Conservation (phyloP, 2,113 vertebrate genomes). For the Dasyornis broadbenti region DNA sequence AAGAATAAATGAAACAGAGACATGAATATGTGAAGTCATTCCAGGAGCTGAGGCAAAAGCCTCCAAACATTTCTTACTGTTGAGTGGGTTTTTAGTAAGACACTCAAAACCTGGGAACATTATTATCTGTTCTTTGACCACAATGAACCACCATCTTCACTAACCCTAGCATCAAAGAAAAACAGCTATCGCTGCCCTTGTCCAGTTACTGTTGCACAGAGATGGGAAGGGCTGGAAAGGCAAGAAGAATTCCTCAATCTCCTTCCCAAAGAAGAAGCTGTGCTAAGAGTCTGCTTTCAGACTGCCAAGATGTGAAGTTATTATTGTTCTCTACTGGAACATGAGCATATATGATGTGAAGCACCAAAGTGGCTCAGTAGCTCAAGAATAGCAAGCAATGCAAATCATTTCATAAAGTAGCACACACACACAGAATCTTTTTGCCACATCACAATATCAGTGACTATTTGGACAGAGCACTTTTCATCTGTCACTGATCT, state of each 20-base stretch:
- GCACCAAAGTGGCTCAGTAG: neutral
- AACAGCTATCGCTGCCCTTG: neutral
- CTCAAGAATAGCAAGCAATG: neutral
- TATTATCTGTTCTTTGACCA: neutral
- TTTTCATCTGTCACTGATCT: neutral
- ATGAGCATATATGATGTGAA: neutral
- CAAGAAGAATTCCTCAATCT: neutral
- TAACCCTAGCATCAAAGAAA: neutral
- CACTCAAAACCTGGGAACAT: neutral
- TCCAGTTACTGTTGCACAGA: neutral
- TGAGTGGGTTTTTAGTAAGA: neutral
- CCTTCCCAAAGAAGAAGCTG: neutral
- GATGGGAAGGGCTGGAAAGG: neutral
- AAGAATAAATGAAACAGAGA: neutral
- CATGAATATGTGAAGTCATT: neutral
- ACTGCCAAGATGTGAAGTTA: neutral
- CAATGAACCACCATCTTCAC: neutral
- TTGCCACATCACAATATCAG: fast-evolving
- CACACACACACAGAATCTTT: neutral
- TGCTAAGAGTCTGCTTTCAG: neutral
- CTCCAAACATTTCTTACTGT: neutral
- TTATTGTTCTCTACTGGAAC: neutral
- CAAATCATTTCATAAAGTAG: neutral
- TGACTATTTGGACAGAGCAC: neutral
- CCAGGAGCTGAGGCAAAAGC: fast-evolving